Conservation (phyloP, 23 tunicate genomes). For the Corella eumyota region DNA sequence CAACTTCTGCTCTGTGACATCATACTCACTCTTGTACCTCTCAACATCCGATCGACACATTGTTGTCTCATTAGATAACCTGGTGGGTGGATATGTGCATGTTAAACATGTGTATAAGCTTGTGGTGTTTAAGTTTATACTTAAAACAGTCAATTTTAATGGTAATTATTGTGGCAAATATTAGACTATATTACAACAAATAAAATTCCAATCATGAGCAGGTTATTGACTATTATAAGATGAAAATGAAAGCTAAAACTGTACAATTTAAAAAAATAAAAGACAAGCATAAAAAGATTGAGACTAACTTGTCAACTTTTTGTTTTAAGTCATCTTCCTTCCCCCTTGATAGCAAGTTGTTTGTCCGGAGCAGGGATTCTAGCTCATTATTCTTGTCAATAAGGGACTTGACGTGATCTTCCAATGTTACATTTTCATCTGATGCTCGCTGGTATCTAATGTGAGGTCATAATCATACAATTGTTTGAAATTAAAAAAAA, state of each 20-base stretch:
- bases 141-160: no score
- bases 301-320: constrained; percentile 39
- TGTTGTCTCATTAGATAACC: constrained; percentile 40
- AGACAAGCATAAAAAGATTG: neutral
- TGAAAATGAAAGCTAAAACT: no score
- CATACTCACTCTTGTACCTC: constrained; percentile 22
- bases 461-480: neutral
- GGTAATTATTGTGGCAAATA: no score
- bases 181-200: no score
- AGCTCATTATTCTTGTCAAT: constrained; percentile 32
- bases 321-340: constrained; percentile 49
- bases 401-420: constrained; percentile 65
- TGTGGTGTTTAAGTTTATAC: no score
- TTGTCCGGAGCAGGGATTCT: constrained; percentile 43
- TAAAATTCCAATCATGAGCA: no score
- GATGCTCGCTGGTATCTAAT: constrained; percentile 60
- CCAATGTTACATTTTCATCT: constrained; percentile 53
- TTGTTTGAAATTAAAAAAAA: neutral
- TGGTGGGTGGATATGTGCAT: neutral
- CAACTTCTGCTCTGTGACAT: constrained; percentile 27
- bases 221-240: no score
- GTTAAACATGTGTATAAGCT: neutral
- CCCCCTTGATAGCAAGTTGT: constrained; percentile 25
- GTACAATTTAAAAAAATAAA: no score
- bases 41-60: constrained; percentile 46